Evolutionary conservation across 2,797 vertebrate species (phyloP).

Genomic region (Mormyrops boulengeri): DNA sequence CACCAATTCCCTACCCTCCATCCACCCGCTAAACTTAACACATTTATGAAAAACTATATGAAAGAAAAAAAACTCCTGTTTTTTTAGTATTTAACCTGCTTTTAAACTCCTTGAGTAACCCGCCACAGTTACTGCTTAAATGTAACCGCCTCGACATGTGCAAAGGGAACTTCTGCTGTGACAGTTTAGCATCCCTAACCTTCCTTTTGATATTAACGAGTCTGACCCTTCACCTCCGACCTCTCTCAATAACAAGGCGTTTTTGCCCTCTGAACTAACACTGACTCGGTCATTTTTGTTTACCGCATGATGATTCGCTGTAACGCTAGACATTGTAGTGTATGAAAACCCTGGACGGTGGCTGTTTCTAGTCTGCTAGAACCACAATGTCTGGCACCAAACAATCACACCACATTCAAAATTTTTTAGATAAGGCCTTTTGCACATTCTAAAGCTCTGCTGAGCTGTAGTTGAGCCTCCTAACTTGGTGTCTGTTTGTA

Average conservation of each 20-base stretch:
- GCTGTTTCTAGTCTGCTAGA: not conserved
- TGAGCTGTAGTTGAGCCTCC: not conserved
- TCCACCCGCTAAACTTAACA: not conserved
- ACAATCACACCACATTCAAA: not conserved
- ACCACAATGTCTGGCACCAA: not conserved
- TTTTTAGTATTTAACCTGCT: not conserved
- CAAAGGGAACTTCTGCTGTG: not conserved
- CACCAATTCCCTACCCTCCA: not conserved
- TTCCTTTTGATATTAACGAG: not conserved
- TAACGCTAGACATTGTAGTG: not conserved
- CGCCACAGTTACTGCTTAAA: not conserved
- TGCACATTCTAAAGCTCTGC: not conserved
- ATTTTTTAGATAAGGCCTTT: not conserved
- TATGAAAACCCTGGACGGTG: not conserved
- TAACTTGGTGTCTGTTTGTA: not conserved
- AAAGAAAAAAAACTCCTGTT: not conserved
- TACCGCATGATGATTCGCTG: not conserved
- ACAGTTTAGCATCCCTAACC: not conserved
- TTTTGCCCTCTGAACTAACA: not conserved
- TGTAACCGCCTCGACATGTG: not conserved
- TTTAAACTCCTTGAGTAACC: not conserved
- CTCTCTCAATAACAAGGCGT: not conserved
- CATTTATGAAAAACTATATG: not conserved
- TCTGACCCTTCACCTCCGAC: not conserved
- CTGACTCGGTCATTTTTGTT: not conserved